Conservation (phyloP, 2,888 invertebrate species). For the Dynastes grantii region DNA sequence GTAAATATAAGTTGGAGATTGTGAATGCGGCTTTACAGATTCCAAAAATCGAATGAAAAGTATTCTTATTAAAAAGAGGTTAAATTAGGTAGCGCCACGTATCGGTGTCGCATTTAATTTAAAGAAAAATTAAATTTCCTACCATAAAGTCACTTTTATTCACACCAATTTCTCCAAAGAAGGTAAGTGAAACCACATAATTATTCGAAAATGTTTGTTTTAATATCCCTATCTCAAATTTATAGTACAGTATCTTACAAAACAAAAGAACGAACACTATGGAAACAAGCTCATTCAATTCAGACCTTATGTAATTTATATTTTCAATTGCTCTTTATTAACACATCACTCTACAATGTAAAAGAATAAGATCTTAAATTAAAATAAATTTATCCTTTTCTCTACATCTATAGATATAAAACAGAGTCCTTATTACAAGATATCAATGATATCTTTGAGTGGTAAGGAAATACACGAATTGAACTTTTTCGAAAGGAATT, state of each 20-base stretch:
- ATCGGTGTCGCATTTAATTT: no score
- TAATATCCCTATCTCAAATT: not conserved
- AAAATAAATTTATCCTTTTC: constrained; percentile 22
- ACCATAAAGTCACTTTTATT: no score
- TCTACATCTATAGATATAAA: constrained; percentile 37
- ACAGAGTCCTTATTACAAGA: constrained; percentile 15
- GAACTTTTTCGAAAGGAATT: no score
- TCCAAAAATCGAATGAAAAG: no score
- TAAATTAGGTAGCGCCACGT: no score
- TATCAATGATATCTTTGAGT: not conserved
- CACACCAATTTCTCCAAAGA: no score
- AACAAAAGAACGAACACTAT: not conserved
- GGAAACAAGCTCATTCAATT: not conserved
- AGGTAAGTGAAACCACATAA: not conserved
- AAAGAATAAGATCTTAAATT: constrained; percentile 44
- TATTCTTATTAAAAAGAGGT: no score
- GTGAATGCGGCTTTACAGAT: no score
- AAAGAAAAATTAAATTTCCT: no score
- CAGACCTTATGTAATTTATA: not conserved
- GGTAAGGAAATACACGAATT: no score
- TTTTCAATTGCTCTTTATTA: constrained; percentile 20
- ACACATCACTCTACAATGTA: constrained; percentile 10
- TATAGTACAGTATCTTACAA: constrained; percentile 30
- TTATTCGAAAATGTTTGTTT: constrained; percentile 3
- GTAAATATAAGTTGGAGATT: no score